Conservation (phyloP, 2,888 invertebrate genomes). For the Aporophyla lueneburgensis region DNA sequence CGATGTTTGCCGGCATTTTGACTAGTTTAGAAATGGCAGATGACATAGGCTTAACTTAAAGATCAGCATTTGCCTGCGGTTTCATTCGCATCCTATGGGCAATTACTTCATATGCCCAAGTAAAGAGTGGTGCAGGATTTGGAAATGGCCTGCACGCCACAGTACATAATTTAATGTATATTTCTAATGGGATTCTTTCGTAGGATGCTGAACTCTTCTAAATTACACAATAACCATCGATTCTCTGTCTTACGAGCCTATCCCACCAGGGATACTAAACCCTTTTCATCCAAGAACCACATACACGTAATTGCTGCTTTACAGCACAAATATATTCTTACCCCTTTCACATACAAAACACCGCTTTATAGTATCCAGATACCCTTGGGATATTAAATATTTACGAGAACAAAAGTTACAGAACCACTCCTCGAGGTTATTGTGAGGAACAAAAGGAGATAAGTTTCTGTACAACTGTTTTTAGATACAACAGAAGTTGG, state of each 20-base stretch:
- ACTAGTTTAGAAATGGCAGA: background rate
- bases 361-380: constrained; percentile 38
- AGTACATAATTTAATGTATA: background rate
- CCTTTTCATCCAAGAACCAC: constrained; percentile 37
- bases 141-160: background rate
- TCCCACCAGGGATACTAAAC: constrained; percentile 8
- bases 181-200: background rate
- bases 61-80: too few species aligned
- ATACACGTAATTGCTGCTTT: constrained; percentile 28
- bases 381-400: constrained; percentile 53
- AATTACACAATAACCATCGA: constrained; percentile 3
- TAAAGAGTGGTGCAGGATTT: background rate
- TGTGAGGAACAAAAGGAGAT: constrained; percentile 14
- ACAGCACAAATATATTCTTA: constrained; percentile 32
- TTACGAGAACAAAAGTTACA: constrained; percentile 38
- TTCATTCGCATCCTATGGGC: background rate
- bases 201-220: background rate
- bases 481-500: constrained; percentile 16
- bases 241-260: background rate
- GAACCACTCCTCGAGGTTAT: constrained; percentile 19
- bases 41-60: background rate
- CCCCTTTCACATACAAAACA: constrained; percentile 26
- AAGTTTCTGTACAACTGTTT: constrained; percentile 23
- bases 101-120: background rate
- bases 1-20: background rate